Percentiles rank a stretch among this genome's conserved stretches.
These are phyloP conservation scores for Microcebus griseorufus DNA, from an alignment of 2,113 vertebrate genomes.

Conservation along the genomic window DNA sequence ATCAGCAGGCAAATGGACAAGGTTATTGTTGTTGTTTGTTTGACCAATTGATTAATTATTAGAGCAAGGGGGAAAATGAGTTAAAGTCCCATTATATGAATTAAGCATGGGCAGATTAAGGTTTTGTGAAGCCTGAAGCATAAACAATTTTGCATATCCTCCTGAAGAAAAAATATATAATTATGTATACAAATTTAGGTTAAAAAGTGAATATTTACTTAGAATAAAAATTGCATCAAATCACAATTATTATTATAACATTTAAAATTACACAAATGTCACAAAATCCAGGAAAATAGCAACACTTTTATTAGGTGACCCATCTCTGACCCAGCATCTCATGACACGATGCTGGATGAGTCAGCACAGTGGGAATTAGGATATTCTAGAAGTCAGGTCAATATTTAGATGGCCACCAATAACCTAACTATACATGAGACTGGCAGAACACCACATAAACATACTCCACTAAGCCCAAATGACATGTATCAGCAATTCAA, in stretches of 20 bases:
- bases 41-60: background rate
- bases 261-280: background rate
- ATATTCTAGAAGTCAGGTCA: background rate
- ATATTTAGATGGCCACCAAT: background rate
- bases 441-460: background rate
- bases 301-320: background rate
- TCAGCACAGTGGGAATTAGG: background rate
- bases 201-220: conserved; percentile 17
- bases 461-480: background rate
- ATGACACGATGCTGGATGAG: background rate
- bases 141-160: background rate
- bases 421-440: background rate
- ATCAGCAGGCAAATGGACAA: background rate
- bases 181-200: conserved; percentile 19
- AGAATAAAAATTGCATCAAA: conserved; percentile 26
- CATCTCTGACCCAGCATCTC: background rate
- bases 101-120: conserved; percentile 2
- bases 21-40: background rate
- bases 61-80: background rate
- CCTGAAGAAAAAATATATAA: conserved; percentile 28
- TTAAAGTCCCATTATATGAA: background rate
- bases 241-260: background rate
- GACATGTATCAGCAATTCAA: background rate
- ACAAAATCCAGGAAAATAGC: background rate
- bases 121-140: background rate